A percentile compares a stretch with the other conserved stretches of the same genome.
phyloP scores from a whole-genome alignment of 1,140 invertebrate genomes.

The Drosophila pachea region DNA sequence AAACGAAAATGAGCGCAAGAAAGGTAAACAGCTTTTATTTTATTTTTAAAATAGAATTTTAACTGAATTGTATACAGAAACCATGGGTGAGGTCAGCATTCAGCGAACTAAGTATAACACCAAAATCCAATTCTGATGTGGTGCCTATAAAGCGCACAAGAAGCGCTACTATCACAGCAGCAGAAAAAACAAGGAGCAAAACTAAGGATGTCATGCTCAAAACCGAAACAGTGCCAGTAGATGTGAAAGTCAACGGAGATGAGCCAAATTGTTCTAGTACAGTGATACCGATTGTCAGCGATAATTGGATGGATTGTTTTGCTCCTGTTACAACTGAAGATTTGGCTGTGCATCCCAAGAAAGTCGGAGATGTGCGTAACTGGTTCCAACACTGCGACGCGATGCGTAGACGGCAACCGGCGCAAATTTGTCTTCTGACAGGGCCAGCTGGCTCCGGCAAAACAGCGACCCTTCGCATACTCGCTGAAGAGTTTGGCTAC shows the following conservation, averaged over 20 bases:
- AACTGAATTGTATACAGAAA: slow-evolving; percentile 34
- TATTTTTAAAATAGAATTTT: neutral
- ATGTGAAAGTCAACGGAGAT: slow-evolving; percentile 32
- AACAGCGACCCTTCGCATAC: slow-evolving; percentile 82
- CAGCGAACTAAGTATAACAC: slow-evolving; percentile 40
- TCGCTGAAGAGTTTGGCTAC: slow-evolving; percentile 82
- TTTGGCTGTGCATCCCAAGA: slow-evolving; percentile 83
- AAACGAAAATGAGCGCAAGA: slow-evolving; percentile 57
- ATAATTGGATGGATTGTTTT: slow-evolving; percentile 81
- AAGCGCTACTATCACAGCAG: slow-evolving; percentile 21
- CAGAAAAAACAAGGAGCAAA: neutral
- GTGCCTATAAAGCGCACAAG: slow-evolving; percentile 44
- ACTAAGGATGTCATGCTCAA: neutral
- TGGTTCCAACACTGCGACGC: slow-evolving; percentile 79
- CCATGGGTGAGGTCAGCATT: slow-evolving; percentile 57
- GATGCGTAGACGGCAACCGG: slow-evolving; percentile 75
- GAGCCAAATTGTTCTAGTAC: neutral
- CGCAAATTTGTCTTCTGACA: slow-evolving; percentile 83
- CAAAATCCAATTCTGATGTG: slow-evolving; percentile 6
- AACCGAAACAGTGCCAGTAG: slow-evolving; percentile 31
- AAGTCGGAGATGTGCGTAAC: slow-evolving; percentile 82
- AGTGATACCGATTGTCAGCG: slow-evolving; percentile 11
- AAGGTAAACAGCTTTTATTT: slow-evolving; percentile 64
- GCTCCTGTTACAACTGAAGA: slow-evolving; percentile 80
- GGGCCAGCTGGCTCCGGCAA: slow-evolving; percentile 87